Conservation (phyloP, 2,888 invertebrate genomes). For the Leistus spinibarbis region DNA sequence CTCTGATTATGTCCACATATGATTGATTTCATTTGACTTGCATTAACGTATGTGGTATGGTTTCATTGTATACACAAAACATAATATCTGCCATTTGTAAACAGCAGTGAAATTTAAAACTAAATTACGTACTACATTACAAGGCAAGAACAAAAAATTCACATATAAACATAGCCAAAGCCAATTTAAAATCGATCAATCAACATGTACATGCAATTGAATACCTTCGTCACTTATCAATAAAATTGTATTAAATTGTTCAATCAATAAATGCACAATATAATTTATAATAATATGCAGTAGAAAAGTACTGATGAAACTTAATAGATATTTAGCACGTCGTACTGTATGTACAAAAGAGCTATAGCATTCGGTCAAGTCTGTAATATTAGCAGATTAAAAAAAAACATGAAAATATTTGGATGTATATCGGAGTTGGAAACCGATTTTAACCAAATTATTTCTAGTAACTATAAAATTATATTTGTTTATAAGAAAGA, state of each 20-base stretch:
- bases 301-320: too few relatives aligned
- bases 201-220: background rate
- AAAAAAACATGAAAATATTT: too few relatives aligned
- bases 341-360: background rate
- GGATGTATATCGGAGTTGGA: too few relatives aligned
- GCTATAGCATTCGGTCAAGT: too few relatives aligned
- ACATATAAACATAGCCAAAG: background rate
- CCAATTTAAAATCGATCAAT: background rate
- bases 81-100: background rate
- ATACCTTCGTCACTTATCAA: background rate
- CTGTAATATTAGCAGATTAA: too few relatives aligned
- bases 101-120: slow-evolving; percentile 11
- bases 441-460: too few relatives aligned
- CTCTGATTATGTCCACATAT: slow-evolving; percentile 8
- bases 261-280: background rate
- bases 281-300: too few relatives aligned
- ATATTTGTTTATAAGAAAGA: too few relatives aligned
- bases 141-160: background rate
- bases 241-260: background rate
- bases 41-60: background rate
- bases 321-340: background rate
- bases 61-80: background rate
- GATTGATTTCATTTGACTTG: slow-evolving; percentile 14
- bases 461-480: too few relatives aligned
- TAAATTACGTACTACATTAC: slow-evolving; percentile 1